Conservation (phyloP, 2,888 invertebrate species). For the Synergus japonicus region DNA sequence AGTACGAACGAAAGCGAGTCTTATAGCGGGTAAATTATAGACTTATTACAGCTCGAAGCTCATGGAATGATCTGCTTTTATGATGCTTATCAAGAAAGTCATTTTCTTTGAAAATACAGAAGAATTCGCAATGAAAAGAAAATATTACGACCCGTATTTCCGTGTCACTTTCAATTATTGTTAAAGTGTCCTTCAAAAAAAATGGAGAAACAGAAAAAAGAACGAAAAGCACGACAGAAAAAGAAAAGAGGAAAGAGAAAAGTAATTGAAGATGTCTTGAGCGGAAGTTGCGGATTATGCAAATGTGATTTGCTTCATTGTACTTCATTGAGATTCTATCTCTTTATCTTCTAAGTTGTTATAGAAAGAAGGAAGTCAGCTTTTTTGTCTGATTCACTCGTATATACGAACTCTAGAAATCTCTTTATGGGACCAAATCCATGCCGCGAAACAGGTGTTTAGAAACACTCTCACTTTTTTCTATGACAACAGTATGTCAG, state of each 20-base stretch:
- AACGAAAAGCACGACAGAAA: neutral
- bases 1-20: constrained; percentile 11
- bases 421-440: neutral
- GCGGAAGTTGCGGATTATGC: neutral
- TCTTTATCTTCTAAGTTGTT: neutral
- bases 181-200: neutral
- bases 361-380: constrained; percentile 8
- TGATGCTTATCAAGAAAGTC: constrained; percentile 22
- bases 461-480: constrained; percentile 29
- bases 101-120: neutral
- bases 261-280: neutral
- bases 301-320: neutral
- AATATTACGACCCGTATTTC: neutral
- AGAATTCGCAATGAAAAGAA: neutral
- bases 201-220: neutral
- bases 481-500: neutral
- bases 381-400: constrained; percentile 16
- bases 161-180: neutral
- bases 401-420: constrained; percentile 9
- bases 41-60: neutral
- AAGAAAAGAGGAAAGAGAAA: neutral
- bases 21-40: constrained; percentile 22
- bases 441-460: neutral
- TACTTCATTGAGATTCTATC: neutral
- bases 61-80: neutral